Percentiles rank a stretch among this genome's conserved stretches.
Evolutionary conservation across 2,888 invertebrate species (phyloP).

Genomic region (Rhorus exstirpatorius): DNA sequence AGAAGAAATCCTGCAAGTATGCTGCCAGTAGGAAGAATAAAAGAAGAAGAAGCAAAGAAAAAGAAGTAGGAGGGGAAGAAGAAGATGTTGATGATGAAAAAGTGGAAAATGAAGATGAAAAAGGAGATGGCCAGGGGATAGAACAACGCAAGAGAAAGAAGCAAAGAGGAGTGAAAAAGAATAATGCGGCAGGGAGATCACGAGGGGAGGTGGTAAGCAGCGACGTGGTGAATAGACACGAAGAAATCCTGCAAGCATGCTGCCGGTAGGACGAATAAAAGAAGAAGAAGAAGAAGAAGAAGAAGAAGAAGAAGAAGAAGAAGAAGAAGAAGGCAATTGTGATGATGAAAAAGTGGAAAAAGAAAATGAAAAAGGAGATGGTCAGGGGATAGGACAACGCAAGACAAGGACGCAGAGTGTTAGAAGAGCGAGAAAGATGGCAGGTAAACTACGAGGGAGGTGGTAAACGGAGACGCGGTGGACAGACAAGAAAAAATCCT

Average conservation of each 20-base stretch:
- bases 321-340: slow-evolving; percentile 40
- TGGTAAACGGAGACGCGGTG: slow-evolving; percentile 48
- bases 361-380: slow-evolving; percentile 62
- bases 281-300: slow-evolving; percentile 31
- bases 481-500: slow-evolving; percentile 57
- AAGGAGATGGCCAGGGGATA: slow-evolving; percentile 46
- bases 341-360: slow-evolving; percentile 47
- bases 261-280: slow-evolving; percentile 14
- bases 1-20: slow-evolving; percentile 54
- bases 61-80: slow-evolving; percentile 32
- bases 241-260: slow-evolving; percentile 50
- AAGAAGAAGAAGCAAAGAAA: slow-evolving; percentile 29
- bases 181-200: slow-evolving; percentile 14
- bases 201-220: slow-evolving; percentile 51
- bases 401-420: slow-evolving; percentile 3
- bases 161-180: slow-evolving; percentile 13
- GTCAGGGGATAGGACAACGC: neutral
- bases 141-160: neutral
- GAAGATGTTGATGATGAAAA: slow-evolving; percentile 41
- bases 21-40: slow-evolving; percentile 5
- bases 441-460: slow-evolving; percentile 30
- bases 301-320: slow-evolving; percentile 12
- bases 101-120: slow-evolving; percentile 54
- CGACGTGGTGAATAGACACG: slow-evolving; percentile 49
- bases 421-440: slow-evolving; percentile 13